Base-by-base conservation (phyloP, 2,888 invertebrate genomes). In the Leucoma salicis region DNA sequence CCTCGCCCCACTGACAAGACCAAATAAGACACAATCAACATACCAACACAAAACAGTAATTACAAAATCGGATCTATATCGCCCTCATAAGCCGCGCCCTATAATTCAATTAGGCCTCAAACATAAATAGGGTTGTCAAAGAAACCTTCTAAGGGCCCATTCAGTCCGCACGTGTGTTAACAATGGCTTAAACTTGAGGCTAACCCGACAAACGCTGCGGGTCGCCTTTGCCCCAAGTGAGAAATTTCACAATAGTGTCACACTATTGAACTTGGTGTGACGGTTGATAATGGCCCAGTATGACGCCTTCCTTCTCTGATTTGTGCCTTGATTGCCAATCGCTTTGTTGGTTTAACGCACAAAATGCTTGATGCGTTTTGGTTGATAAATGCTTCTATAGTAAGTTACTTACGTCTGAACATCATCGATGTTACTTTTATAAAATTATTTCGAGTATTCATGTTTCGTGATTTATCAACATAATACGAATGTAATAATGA, bases 161-260 rank as follows among this genome's bases (percentile, higher is more conserved):
- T 87, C 69, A 83, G 43, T 49, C 63, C 76, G 82, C 88, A 88
- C 87, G 88, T 89, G 88, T 75, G 72, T 69, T 56, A 49, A 87
- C 84, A 87, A 87, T 76, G 47, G 44, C 14, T 14, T 16, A 35
- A 40, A 40, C 58, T 60, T 58, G 64, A 60, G 73, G 66, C 73
- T 70, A 78, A 76, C 77, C 74, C 70, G 68, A 67, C 70, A 63
- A 56, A 63, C 78, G 74, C 84, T 79, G 86, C 84, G 85, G 82
- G 87, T 82, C 73, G 80, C 72, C 78, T 45, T 63, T 39, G 57
- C 56, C 66, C 72, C 57, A 76, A 81, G 79, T 78, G 82, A 80
- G 82, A 82, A 79, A 66, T 71, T 81, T 81, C 79, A 83, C 84
- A 82, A 85, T 81, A 74, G 76, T 84, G 86, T 83, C 82, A 78